Evolutionary conservation across 2,113 vertebrate species (phyloP).

Genomic region (Setophaga kirtlandii): DNA sequence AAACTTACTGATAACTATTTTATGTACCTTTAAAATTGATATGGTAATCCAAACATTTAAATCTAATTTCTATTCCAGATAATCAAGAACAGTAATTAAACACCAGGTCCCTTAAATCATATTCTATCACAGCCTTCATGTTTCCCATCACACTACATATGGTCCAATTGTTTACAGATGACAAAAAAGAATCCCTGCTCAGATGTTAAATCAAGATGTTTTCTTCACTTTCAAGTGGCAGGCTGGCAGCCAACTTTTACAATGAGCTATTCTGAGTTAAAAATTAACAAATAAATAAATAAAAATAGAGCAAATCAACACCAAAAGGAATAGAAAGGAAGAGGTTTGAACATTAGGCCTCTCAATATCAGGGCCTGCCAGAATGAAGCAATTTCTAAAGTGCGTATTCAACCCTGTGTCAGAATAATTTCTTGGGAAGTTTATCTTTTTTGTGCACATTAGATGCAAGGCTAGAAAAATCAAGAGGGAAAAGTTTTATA

Average conservation of each 20-base stretch:
- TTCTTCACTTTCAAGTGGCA: slow-evolving; percentile 80
- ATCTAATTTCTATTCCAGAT: slow-evolving; percentile 66
- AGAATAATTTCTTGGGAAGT: slow-evolving; percentile 43
- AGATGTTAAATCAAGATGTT: slow-evolving; percentile 85
- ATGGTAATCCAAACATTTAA: slow-evolving; percentile 42
- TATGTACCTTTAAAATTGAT: slow-evolving; percentile 40
- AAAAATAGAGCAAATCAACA: neutral
- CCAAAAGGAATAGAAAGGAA: neutral
- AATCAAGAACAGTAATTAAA: slow-evolving; percentile 73
- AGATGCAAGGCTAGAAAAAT: slow-evolving; percentile 28
- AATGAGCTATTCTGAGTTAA: slow-evolving; percentile 69
- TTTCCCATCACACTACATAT: slow-evolving; percentile 83
- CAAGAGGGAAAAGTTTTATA: slow-evolving; percentile 53
- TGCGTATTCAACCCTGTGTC: neutral
- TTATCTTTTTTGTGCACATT: slow-evolving; percentile 56
- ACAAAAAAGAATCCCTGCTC: slow-evolving; percentile 77
- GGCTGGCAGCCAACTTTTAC: slow-evolving; percentile 78
- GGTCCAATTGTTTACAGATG: slow-evolving; percentile 83
- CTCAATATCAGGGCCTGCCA: slow-evolving; percentile 52
- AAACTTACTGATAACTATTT: neutral
- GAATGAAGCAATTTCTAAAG: slow-evolving; percentile 43
- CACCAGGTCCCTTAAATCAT: slow-evolving; percentile 69
- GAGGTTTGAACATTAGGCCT: slow-evolving; percentile 56
- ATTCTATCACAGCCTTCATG: slow-evolving; percentile 76
- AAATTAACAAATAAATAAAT: neutral